phyloP scores from a whole-genome alignment of 2,888 invertebrate genomes.

The Pristionchus maxplancki region DNA sequence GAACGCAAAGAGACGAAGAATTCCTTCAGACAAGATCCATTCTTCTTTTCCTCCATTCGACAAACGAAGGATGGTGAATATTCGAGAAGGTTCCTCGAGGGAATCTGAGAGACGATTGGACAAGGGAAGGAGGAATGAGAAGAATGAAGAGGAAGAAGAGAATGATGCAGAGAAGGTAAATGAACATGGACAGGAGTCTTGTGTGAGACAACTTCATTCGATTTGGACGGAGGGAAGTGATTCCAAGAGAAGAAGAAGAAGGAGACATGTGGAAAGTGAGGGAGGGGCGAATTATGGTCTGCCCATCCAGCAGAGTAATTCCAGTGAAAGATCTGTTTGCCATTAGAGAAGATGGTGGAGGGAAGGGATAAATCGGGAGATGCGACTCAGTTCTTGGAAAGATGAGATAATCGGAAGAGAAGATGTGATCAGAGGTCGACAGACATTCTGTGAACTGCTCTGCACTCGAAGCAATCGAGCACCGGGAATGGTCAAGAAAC shows the following conservation, averaged over 20 bases:
- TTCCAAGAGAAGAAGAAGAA: neutral
- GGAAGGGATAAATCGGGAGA: neutral
- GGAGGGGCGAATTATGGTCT: neutral
- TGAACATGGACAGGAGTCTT: neutral
- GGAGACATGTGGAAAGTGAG: neutral
- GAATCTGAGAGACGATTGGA: neutral
- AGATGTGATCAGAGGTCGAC: neutral
- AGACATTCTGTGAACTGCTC: neutral
- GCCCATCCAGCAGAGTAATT: neutral
- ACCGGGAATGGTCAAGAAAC: too few species aligned
- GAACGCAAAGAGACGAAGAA: neutral
- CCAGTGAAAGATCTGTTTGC: neutral
- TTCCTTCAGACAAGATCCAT: neutral
- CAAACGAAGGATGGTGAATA: neutral
- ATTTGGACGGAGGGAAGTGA: slow-evolving; percentile 31
- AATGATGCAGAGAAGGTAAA: neutral
- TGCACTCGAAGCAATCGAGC: neutral
- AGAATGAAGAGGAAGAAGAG: neutral
- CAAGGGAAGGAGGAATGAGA: neutral
- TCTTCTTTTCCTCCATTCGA: neutral
- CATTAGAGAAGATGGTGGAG: neutral
- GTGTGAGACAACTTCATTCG: neutral
- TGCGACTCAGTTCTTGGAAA: neutral
- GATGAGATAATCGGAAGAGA: neutral
- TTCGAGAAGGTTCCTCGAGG: neutral